A percentile compares a stretch with the other conserved stretches of the same genome.
Evolutionary conservation across 2,113 vertebrate species (phyloP).

Genomic region (Fregata magnificens): DNA sequence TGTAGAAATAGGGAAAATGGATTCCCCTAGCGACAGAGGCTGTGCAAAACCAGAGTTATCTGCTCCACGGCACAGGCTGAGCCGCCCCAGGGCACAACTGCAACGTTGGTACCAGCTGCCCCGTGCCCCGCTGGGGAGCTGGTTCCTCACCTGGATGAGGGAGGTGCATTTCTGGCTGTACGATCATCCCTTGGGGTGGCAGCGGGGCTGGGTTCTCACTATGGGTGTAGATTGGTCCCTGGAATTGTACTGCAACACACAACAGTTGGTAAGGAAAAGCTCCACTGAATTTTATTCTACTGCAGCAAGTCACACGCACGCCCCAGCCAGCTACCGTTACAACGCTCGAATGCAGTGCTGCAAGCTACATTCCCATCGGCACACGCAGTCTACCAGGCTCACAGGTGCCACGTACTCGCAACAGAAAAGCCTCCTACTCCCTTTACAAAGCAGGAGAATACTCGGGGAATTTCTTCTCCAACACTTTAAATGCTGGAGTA

Average conservation of each 20-base stretch:
- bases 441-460: background rate
- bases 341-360: accelerated
- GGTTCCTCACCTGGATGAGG: constrained; percentile 81
- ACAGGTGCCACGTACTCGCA: background rate
- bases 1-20: background rate
- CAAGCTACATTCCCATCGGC: background rate
- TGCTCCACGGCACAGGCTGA: background rate
- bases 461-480: background rate
- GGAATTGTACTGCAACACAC: constrained; percentile 88
- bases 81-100: background rate
- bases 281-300: background rate
- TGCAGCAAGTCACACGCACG: background rate
- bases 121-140: background rate
- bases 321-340: background rate
- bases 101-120: accelerated
- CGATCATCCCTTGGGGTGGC: constrained; percentile 95
- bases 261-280: background rate
- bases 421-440: background rate
- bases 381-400: background rate
- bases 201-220: constrained; percentile 88
- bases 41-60: background rate
- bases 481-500: background rate
- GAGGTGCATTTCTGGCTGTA: constrained; percentile 97
- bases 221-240: constrained; percentile 96
- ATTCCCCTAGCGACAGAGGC: background rate